These are phyloP conservation scores for Myotis daubentonii DNA, from an alignment of 2,797 vertebrate species.

Conservation along the genomic window DNA sequence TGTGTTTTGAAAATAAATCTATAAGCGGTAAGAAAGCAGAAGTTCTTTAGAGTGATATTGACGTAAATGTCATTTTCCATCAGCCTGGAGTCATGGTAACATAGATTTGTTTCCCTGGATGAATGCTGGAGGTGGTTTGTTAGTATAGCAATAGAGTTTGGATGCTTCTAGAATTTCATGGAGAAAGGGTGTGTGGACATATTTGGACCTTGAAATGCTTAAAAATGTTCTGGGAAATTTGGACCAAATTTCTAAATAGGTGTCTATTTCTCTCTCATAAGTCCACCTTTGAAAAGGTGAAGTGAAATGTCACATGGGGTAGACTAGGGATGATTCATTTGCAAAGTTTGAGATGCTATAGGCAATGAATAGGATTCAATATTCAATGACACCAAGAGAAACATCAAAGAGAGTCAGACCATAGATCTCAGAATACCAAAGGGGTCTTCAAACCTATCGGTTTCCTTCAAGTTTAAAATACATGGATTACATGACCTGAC, in stretches of 20 bases:
- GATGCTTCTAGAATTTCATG: conserved; percentile 17
- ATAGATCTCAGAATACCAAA: conserved; percentile 11
- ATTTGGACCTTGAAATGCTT: conserved; percentile 41
- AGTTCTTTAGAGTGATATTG: conserved; percentile 31
- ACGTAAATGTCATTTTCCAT: conserved; percentile 56
- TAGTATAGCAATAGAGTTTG: background rate
- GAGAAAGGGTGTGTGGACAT: background rate
- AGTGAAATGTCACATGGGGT: conserved; percentile 12
- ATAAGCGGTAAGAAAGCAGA: conserved; percentile 36
- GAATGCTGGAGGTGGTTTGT: background rate
- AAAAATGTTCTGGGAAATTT: conserved; percentile 59
- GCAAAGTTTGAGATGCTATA: conserved; percentile 14
- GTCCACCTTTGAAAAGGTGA: conserved; percentile 17
- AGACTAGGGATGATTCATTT: conserved; percentile 9
- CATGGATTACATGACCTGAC: background rate
- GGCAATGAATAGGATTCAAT: conserved; percentile 14
- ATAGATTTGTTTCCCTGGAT: conserved; percentile 4
- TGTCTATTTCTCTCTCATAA: conserved; percentile 50
- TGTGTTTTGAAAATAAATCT: conserved; percentile 59
- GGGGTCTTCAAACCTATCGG: background rate
- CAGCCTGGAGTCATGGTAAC: background rate
- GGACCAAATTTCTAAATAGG: conserved; percentile 26
- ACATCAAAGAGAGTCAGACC: conserved; percentile 15
- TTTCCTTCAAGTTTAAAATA: conserved; percentile 9
- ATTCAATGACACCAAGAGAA: conserved; percentile 8